Base-by-base conservation (phyloP, 2,888 invertebrate genomes). In the Sycophila texana region DNA sequence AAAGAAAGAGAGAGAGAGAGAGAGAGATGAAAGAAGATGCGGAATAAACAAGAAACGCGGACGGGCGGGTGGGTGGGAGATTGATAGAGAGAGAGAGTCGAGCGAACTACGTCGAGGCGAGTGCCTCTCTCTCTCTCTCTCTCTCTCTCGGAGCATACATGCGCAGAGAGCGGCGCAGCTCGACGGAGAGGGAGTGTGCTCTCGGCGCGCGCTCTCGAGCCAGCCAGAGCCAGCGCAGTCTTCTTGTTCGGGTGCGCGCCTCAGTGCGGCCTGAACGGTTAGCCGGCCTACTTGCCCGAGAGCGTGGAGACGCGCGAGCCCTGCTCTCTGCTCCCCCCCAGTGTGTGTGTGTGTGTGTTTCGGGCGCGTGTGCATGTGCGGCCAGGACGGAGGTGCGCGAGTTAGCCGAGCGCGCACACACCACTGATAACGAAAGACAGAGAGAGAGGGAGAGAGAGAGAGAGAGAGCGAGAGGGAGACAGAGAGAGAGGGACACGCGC, bases 211-310 rank as follows among this genome's bases (percentile, higher is more conserved):
- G 57, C 57, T 57, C 55, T 57, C 71, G 39, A 39, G 39, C 39
- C 30, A 30, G 30, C n/a, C 30, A 30, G 30, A 2, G 4, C 2
- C 39, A 39, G 39, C 39, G 39, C 7, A 39, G 39, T 39, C 39
- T 55, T 20, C 4, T 83, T 82, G 83, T 80, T 82, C 79, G 81
- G 82, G 76, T 75, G 74, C 82, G 81, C 82, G 80, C 83, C 81
- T 89, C 89, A 89, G 89, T 89, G 87, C 89, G 89, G 89, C 89
- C 89, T 88, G 88, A 89, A 89, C 89, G 89, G 87, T 88, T 87
- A 87, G 87, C 87, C 89, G 89, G 89, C 89, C 89, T 89, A 89
- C 86, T 87, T 88, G 86, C 83, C 83, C 82, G 39, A 39, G 39
- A 83, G 83, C 84, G 84, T 39, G 39, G 39, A 39, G 39, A 39